Evolutionary conservation across 2,888 invertebrate genomes (phyloP).

Genomic region (Branchipolynoe longqiensis): DNA sequence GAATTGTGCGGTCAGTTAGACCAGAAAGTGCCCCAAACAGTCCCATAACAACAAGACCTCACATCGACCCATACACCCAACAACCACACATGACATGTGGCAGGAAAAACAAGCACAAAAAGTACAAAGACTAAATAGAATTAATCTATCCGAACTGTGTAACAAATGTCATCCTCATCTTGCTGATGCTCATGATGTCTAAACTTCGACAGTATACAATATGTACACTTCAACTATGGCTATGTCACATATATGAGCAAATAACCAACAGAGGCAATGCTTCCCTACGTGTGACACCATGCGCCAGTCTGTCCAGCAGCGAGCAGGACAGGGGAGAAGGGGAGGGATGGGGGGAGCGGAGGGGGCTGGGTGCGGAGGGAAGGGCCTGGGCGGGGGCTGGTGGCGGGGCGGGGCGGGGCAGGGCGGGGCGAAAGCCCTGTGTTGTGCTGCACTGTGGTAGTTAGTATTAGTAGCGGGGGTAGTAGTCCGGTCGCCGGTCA

Average conservation of each 20-base stretch:
- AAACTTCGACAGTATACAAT: constrained; percentile 4
- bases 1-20: not conserved
- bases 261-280: not conserved
- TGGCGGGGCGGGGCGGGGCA: too few relatives aligned
- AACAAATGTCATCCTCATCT: not conserved
- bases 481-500: constrained; percentile 20
- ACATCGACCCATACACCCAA: not conserved
- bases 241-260: not conserved
- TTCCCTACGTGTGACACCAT: not conserved
- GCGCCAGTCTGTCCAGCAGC: not conserved
- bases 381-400: too few relatives aligned
- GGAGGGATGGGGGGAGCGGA: too few relatives aligned
- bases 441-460: not conserved
- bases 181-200: not conserved
- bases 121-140: not conserved
- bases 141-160: not conserved
- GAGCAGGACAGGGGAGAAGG: too few relatives aligned
- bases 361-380: too few relatives aligned
- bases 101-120: not conserved
- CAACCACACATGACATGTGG: constrained; percentile 24
- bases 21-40: not conserved
- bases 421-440: too few relatives aligned
- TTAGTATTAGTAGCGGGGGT: constrained; percentile 26
- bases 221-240: constrained; percentile 17
- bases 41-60: not conserved